phyloP scores from a whole-genome alignment of 2,888 invertebrate genomes.

The Esperia sulphurella region DNA sequence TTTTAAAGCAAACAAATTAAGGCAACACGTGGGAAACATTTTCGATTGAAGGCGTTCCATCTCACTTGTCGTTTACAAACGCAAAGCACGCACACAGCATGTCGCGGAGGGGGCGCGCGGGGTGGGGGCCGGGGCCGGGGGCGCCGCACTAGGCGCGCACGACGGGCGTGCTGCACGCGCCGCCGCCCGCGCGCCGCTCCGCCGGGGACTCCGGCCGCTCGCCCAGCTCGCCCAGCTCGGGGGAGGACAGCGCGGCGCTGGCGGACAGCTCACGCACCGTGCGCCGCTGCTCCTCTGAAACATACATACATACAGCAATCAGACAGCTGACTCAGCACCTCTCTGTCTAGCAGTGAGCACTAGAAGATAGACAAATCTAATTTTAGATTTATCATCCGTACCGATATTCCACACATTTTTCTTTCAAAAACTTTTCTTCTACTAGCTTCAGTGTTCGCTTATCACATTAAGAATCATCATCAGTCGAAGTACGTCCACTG shows the following conservation, averaged over 20 bases:
- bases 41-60: background rate
- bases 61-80: background rate
- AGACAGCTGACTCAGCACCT: background rate
- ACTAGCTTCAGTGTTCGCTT: too few species aligned
- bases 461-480: too few species aligned
- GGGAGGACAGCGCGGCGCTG: slow-evolving; percentile 56
- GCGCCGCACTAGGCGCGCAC: slow-evolving; percentile 20
- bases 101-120: slow-evolving; percentile 46
- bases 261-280: slow-evolving; percentile 67
- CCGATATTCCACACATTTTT: too few species aligned
- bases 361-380: too few species aligned
- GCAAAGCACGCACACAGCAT: background rate
- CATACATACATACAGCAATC: background rate
- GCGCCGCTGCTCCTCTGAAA: slow-evolving; percentile 70
- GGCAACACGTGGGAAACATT: background rate
- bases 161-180: slow-evolving; percentile 68
- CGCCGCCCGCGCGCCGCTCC: slow-evolving; percentile 21
- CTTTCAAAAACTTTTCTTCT: too few species aligned
- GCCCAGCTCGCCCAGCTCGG: slow-evolving; percentile 11
- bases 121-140: slow-evolving; percentile 9
- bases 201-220: slow-evolving; percentile 14
- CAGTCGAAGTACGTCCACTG: too few species aligned
- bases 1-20: background rate
- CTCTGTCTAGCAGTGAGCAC: too few species aligned
- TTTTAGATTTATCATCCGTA: too few species aligned